Evolutionary conservation across 2,113 vertebrate genomes (phyloP).

Genomic region (Dicentrarchus labrax): DNA sequence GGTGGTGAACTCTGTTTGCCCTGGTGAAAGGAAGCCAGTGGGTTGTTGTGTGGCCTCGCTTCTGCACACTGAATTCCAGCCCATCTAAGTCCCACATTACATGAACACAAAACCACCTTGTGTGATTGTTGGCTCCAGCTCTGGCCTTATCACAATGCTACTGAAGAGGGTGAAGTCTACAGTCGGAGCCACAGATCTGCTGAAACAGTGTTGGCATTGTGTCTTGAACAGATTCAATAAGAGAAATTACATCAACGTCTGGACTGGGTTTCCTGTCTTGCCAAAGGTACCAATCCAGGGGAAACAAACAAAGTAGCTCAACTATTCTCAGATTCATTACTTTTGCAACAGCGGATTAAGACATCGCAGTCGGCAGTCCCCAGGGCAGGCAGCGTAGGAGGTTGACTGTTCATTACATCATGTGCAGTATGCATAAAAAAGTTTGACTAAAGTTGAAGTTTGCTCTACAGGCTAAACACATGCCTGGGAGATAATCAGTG

Average conservation of each 20-base stretch:
- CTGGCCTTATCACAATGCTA: constrained; percentile 60
- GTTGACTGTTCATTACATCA: constrained; percentile 61
- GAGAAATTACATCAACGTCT: constrained; percentile 75
- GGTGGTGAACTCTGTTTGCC: constrained; percentile 59
- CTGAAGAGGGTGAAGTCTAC: constrained; percentile 26
- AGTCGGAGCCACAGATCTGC: constrained; percentile 45
- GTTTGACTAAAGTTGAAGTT: neutral
- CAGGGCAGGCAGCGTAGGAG: constrained; percentile 8
- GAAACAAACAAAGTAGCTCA: constrained; percentile 54
- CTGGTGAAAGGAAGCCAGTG: constrained; percentile 54
- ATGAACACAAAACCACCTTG: constrained; percentile 71
- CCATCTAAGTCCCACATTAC: constrained; percentile 63
- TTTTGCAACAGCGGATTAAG: constrained; percentile 40
- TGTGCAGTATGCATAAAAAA: constrained; percentile 21
- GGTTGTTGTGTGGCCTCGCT: constrained; percentile 65
- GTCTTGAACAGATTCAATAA: constrained; percentile 60
- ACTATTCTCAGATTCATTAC: constrained; percentile 52
- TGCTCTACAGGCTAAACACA: constrained; percentile 18
- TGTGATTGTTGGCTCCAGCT: constrained; percentile 71
- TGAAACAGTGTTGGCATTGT: constrained; percentile 73
- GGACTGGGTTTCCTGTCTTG: constrained; percentile 62
- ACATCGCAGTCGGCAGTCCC: constrained; percentile 16
- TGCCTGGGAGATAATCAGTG: constrained; percentile 16
- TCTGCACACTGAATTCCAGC: constrained; percentile 58
- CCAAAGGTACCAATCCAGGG: constrained; percentile 41